Percentiles rank a stretch among this genome's conserved stretches.
These are phyloP conservation scores for Lepus oiostolus DNA, from an alignment of 2,797 vertebrate genomes.

Conservation along the genomic window DNA sequence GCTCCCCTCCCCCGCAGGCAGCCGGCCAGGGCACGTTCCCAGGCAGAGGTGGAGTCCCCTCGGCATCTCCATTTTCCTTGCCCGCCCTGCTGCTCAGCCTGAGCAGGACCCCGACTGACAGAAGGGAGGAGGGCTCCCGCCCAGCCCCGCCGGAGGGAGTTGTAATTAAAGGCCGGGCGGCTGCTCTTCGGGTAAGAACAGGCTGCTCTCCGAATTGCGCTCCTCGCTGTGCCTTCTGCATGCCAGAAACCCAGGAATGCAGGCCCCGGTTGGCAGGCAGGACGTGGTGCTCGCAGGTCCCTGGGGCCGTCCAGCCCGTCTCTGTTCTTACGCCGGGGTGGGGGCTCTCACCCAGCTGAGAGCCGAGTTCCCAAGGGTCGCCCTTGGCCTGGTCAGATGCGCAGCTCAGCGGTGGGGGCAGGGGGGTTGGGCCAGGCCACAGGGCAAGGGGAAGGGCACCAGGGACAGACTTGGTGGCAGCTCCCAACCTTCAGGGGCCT, in stretches of 20 bases:
- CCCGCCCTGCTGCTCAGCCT: background rate
- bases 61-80: background rate
- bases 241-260: background rate
- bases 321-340: background rate
- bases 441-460: background rate
- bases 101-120: background rate
- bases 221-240: background rate
- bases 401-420: background rate
- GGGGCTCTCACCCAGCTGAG: background rate
- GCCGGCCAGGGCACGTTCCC: background rate
- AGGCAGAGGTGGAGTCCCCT: background rate
- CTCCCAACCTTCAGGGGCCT: accelerated
- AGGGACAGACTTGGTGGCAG: background rate
- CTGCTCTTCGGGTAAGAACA: background rate
- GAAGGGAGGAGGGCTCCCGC: background rate
- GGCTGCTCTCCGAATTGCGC: accelerated
- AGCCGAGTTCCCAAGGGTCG: background rate
- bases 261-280: accelerated
- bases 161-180: background rate
- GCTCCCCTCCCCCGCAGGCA: background rate
- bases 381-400: background rate
- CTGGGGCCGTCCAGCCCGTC: background rate
- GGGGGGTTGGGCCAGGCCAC: background rate
- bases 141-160: background rate
- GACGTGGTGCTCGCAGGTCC: background rate